Evolutionary conservation across 2,888 invertebrate species (phyloP), one percentile per base, ranked within the genome.

Genomic region (Drosophila trichaetosa): DNA sequence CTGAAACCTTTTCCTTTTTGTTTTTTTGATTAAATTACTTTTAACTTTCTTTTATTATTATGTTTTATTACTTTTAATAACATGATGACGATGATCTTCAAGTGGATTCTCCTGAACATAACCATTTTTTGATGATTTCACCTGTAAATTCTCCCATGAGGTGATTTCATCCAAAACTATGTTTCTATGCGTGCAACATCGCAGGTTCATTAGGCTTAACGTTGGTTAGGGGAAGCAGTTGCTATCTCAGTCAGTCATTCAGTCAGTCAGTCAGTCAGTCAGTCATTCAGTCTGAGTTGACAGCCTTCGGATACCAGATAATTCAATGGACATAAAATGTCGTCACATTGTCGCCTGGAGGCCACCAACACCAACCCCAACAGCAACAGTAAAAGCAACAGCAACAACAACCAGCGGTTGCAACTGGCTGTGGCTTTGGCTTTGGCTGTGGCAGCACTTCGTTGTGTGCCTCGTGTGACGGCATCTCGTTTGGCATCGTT

Each of bases 341-440:
- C 89, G 87, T 87, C 87, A 85, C 89, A 89, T 89, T 89, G 85
- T 89, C 84, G 83, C 78, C 83, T 76, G 64, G 65, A 67, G 72
- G 73, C 46, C 46, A 46, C 40, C 80, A 69, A 69, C 67, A 54
- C 18, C 68, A 51, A 21, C 42, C 21, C 0, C 18, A 18, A 38
- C 38, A 18, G 3, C 13, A 38, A 38, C 4, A 29, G 1, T 56
- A 27, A 40, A n/a, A 46, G 1, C 16, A 38, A 11, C 36, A 42
- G 27, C 54, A 65, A 65, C 67, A 68, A 34, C 62, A 46, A 31
- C 2, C 56, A 27, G 48, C 31, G 21, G 48, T 27, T 42, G 21
- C 46, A 42, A 27, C 57, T 33, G 57, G 24, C 31, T 53, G 52
- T 33, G 56, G 48, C 16, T 27, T 54, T 38, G 42, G n/a, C 33